These are phyloP conservation scores for Ciconia maguari DNA, from an alignment of 2,113 vertebrate genomes.

Conservation along the genomic window DNA sequence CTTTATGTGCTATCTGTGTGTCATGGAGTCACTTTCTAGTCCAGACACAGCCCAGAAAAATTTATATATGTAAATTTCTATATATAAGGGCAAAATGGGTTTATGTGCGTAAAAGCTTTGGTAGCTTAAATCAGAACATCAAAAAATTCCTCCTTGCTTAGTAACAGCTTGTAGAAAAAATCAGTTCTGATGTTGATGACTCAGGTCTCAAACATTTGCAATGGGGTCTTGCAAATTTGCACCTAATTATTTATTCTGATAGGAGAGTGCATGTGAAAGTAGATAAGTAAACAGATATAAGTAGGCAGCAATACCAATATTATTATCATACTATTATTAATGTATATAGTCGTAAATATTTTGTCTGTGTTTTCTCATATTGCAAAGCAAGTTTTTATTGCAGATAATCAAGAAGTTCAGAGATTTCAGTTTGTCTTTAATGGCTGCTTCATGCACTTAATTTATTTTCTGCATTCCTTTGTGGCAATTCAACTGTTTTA, in stretches of 20 bases:
- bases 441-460: neutral
- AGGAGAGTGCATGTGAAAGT: neutral
- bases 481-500: neutral
- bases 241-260: neutral
- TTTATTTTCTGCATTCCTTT: neutral
- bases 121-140: neutral
- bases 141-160: neutral
- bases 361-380: neutral
- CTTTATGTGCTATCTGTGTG: neutral
- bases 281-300: neutral
- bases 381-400: neutral
- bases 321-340: neutral
- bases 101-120: neutral
- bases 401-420: neutral
- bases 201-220: neutral
- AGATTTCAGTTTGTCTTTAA: neutral
- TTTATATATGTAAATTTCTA: neutral
- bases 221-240: neutral
- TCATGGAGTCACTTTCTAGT: neutral
- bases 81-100: neutral
- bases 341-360: neutral
- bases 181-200: neutral
- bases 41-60: neutral
- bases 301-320: neutral
- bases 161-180: neutral